Base-by-base conservation (phyloP, 2,113 vertebrate species). In the Psittacus erithacus region DNA sequence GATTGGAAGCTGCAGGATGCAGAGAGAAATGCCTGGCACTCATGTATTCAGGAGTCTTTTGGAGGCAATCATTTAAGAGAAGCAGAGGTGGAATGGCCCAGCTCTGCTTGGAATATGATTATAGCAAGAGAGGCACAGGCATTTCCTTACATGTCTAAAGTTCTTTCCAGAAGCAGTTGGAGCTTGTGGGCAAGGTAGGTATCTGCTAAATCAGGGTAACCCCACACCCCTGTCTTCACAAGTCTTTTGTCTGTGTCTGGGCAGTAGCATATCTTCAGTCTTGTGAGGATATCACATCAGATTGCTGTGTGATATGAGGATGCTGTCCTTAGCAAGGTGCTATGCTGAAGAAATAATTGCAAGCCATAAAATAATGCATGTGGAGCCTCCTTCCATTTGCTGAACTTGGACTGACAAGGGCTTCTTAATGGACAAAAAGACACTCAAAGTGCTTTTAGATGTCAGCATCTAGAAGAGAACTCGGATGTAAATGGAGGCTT, bases 341-440 rank as follows among this genome's bases (percentile, higher is more conserved):
- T 76, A 41, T 73, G 29, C 80, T 52, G 88, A 78, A 81, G 80
- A 59, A 69, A 53, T 93, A 92, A 92, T 83, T 70, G 86, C 74
- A 57, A 82, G 41, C 62, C 44, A 7, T 84, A 79, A 94, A 93
- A 55, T 83, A 81, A 49, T 10, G 44, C 47, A 33, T 6, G 4
- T 29, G 62, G 68, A 79, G 53, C 52, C 41, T 69, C 73, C 50
- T 90, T 86, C 89, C 74, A 60, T 95, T 91, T 96, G 92, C 90
- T 46, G 77, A 49, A 35, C 70, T 75, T 35, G 73, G 68, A 38
- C 76, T 19, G 65, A 75, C 68, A 41, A 93, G 86, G 79, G 67
- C 90, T 95, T 92, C 86, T 60, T 95, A 79, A 92, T 88, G 90
- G 91, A 86, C 90, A 67, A 14, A 78, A 44, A 53, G 65, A 73